These are phyloP conservation scores for Premnoplex brunnescens DNA, from an alignment of 2,797 vertebrate genomes.

Conservation along the genomic window DNA sequence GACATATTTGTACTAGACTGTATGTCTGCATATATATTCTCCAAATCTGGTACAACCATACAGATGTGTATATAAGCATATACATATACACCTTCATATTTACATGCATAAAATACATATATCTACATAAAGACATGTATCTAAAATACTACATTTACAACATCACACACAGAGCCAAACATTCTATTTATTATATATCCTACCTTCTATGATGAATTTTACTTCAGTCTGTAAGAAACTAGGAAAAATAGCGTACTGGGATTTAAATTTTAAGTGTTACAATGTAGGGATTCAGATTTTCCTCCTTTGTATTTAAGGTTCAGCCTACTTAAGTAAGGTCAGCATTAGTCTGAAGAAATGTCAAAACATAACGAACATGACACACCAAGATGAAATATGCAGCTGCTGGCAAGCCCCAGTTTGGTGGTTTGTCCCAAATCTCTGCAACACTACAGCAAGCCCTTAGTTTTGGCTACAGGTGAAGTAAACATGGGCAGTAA, in stretches of 20 bases:
- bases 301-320: not conserved
- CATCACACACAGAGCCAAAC: not conserved
- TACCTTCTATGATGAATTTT: not conserved
- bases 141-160: not conserved
- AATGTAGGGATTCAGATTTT: not conserved
- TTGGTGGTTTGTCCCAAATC: not conserved
- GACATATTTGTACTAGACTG: not conserved
- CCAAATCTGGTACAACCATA: not conserved
- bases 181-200: not conserved
- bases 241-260: not conserved
- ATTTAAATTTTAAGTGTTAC: not conserved
- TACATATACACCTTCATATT: not conserved
- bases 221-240: accelerated
- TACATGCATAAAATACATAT: not conserved
- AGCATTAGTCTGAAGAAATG: not conserved
- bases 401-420: not conserved
- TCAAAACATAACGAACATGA: not conserved
- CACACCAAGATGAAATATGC: not conserved
- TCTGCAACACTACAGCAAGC: not conserved
- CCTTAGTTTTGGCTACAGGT: not conserved
- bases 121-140: not conserved
- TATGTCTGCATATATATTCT: not conserved
- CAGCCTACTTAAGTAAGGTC: not conserved
- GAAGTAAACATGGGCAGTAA: not conserved
- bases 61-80: not conserved